Base-by-base conservation (phyloP, 2,113 vertebrate genomes). In the Diadophis punctatus region DNA sequence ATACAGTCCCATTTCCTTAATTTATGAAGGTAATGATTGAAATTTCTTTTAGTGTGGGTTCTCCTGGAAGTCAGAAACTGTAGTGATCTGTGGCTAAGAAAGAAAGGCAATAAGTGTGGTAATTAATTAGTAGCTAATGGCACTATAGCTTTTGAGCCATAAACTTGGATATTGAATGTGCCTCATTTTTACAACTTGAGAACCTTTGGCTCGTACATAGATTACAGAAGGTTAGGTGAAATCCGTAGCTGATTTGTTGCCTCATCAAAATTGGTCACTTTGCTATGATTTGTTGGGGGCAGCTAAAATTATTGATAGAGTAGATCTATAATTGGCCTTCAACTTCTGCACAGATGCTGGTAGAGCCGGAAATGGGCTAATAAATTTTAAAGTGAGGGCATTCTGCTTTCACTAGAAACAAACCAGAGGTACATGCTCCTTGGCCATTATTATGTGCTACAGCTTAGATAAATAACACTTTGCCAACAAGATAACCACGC, bases 161-260 rank as follows among this genome's bases (percentile, higher is more conserved):
- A 88, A 90, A 89, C 74, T 60, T 85, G 49, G 63, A 74, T 51
- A 55, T 25, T 55, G 34, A 63, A 86, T 20, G 12, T n/a, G 23
- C 27, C 51, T 92, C 88, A 30, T 56, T 58, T 92, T 92, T 58
- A 92, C 34, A 89, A 80, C 87, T 51, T 85, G 52, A 55, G 51
- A 85, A 51, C 53, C 30, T 84, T 85, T 89, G 91, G 85, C 52
- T 89, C 48, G 89, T 85, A 85, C 22, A 51, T 80, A 7, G 18
- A 43, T 89, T 55, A 60, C 52, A 89, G 53, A 58, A 92, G 43
- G 87, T 49, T 43, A 84, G 51, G 55, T 53, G 90, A 34, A 85
- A 34, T 48, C 51, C 30, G 18, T 43, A 51, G 27, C 18, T 46
- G 91, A 92, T 92, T 88, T 85, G 52, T 92, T 60, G 53, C 30